Evolutionary conservation across 2,113 vertebrate species (phyloP).

Genomic region (Glareola pratincola): DNA sequence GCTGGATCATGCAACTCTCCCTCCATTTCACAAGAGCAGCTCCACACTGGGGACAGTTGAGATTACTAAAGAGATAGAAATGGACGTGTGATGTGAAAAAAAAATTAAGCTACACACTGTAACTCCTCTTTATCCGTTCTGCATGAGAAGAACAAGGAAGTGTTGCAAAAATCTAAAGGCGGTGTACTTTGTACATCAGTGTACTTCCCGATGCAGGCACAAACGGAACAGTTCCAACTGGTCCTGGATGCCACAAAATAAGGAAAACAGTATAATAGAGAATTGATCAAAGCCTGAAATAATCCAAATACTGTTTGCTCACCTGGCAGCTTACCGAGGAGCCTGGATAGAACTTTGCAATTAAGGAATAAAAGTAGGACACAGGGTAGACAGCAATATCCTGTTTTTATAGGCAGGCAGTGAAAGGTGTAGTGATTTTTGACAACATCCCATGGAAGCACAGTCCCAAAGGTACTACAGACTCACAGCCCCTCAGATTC

Average conservation of each 20-base stretch:
- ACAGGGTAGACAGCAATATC: neutral
- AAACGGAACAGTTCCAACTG: neutral
- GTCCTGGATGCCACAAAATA: neutral
- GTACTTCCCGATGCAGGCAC: neutral
- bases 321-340: neutral
- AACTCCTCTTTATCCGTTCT: neutral
- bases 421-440: neutral
- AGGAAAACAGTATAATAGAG: neutral
- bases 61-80: neutral
- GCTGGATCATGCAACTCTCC: neutral
- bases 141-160: neutral
- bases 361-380: neutral
- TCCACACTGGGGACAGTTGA: neutral
- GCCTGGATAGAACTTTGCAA: neutral
- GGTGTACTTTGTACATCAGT: neutral
- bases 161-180: neutral
- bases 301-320: neutral
- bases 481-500: neutral
- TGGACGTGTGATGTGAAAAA: neutral
- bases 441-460: neutral
- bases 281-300: neutral
- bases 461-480: neutral
- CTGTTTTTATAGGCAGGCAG: neutral
- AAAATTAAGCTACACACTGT: neutral
- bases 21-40: neutral